Conservation (phyloP, 92 coral and sea anemone genomes). For the Porites cylindrica region DNA sequence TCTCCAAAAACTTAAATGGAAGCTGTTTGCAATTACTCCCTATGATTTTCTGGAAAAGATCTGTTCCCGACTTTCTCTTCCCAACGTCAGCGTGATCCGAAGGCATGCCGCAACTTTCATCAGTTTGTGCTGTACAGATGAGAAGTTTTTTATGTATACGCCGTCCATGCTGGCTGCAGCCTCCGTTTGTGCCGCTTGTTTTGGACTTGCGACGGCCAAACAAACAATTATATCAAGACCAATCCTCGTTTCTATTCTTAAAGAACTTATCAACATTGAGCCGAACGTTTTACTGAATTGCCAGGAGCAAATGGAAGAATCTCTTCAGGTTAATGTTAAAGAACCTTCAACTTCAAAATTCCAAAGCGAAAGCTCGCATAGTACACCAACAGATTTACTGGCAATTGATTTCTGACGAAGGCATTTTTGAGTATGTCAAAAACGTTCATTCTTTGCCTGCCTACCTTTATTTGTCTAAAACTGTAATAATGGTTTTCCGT, state of each 20-base stretch:
- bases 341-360: slow-evolving; percentile 57
- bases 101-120: slow-evolving; percentile 97
- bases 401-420: slow-evolving; percentile 86
- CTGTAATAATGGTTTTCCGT: no score
- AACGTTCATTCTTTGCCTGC: slow-evolving; percentile 42
- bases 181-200: slow-evolving; percentile 93
- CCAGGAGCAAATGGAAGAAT: slow-evolving; percentile 95
- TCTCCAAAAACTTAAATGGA: slow-evolving; percentile 97
- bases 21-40: slow-evolving; percentile 92
- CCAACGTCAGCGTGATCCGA: slow-evolving; percentile 77
- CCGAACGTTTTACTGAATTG: slow-evolving; percentile 97
- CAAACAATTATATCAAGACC: slow-evolving; percentile 71
- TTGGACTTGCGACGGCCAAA: slow-evolving; percentile 79
- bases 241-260: slow-evolving; percentile 71
- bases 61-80: slow-evolving; percentile 82
- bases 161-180: slow-evolving; percentile 96
- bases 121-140: slow-evolving; percentile 92
- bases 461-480: neutral
- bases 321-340: slow-evolving; percentile 83
- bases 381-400: slow-evolving; percentile 97
- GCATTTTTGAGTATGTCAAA: slow-evolving; percentile 29
- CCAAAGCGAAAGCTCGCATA: slow-evolving; percentile 75
- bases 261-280: slow-evolving; percentile 88
- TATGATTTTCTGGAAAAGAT: slow-evolving; percentile 95
- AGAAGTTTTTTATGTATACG: slow-evolving; percentile 85